Evolutionary conservation across 2,888 invertebrate genomes (phyloP).

Genomic region (Phania funesta): DNA sequence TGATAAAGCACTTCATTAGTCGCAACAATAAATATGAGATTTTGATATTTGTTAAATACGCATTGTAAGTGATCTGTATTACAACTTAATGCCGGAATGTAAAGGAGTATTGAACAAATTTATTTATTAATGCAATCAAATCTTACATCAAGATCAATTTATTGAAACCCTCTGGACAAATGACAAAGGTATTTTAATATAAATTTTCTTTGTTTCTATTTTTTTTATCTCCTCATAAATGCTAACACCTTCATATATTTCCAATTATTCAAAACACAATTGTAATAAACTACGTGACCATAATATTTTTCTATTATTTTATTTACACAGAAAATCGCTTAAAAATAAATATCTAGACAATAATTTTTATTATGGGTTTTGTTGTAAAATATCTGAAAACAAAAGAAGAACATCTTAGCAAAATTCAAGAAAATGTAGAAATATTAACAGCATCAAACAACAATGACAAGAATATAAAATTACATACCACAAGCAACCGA

Average conservation of each 20-base stretch:
- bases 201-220: background rate
- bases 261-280: constrained; percentile 39
- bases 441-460: constrained; percentile 51
- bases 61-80: too few species aligned
- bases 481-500: background rate
- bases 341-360: background rate
- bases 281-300: constrained; percentile 65
- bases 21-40: too few species aligned
- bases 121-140: background rate
- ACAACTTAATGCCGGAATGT: too few species aligned
- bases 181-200: constrained; percentile 29
- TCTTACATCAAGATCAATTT: background rate
- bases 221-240: background rate
- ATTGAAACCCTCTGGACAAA: background rate
- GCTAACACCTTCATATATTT: background rate
- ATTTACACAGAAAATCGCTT: background rate
- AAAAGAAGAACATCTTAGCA: constrained; percentile 9
- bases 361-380: background rate
- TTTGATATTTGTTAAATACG: too few species aligned
- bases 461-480: constrained; percentile 57
- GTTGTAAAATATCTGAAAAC: background rate
- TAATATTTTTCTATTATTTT: constrained; percentile 33
- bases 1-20: too few species aligned
- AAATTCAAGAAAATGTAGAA: constrained; percentile 56
- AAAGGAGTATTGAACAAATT: background rate